Evolutionary conservation across 2,888 invertebrate species (phyloP).

Genomic region (Morpho achilles): DNA sequence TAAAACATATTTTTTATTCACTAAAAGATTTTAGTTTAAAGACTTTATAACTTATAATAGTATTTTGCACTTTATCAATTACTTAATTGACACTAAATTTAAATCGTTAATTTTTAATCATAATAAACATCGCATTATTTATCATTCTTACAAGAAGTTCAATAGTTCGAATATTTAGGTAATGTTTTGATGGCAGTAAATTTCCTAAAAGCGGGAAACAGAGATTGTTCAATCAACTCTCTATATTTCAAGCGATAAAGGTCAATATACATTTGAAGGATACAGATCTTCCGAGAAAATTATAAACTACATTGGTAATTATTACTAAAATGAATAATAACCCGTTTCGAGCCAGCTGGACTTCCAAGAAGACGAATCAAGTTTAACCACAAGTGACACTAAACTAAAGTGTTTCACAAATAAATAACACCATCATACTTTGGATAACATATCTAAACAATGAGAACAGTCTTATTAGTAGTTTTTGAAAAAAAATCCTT

Average conservation of each 20-base stretch:
- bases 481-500: slow-evolving; percentile 32
- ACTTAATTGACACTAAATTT: too few relatives aligned
- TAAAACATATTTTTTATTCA: too few relatives aligned
- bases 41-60: too few relatives aligned
- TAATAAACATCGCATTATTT: too few relatives aligned
- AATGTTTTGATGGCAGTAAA: slow-evolving; percentile 5
- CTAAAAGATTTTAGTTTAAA: too few relatives aligned
- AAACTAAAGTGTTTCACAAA: slow-evolving; percentile 33
- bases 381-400: slow-evolving; percentile 36
- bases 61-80: too few relatives aligned
- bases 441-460: slow-evolving; percentile 18
- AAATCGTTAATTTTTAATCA: too few relatives aligned
- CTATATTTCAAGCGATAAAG: slow-evolving; percentile 1
- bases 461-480: slow-evolving; percentile 22
- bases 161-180: not conserved
- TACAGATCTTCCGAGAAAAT: slow-evolving; percentile 9
- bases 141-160: too few relatives aligned
- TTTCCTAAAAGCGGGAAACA: slow-evolving; percentile 20
- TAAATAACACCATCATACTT: slow-evolving; percentile 30
- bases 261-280: slow-evolving; percentile 1
- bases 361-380: slow-evolving; percentile 39
- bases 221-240: slow-evolving; percentile 3
- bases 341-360: slow-evolving; percentile 53
- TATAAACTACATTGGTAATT: slow-evolving; percentile 9
- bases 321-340: slow-evolving; percentile 35